These are phyloP conservation scores for Crotophaga sulcirostris DNA, from an alignment of 2,113 vertebrate genomes.

Conservation along the genomic window DNA sequence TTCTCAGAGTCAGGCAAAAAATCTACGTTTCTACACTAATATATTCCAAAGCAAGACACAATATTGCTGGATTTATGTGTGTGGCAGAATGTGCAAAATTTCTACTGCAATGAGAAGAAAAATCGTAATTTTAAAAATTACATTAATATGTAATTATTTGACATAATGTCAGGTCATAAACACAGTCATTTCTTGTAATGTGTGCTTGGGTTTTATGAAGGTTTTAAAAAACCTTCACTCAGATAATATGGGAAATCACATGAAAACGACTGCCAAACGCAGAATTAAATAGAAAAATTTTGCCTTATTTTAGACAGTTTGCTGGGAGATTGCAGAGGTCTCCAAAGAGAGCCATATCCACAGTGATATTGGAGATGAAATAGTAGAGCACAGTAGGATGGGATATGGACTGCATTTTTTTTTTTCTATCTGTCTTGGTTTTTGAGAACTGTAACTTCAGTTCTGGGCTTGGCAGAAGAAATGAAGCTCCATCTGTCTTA, in stretches of 20 bases:
- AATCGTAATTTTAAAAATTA: neutral
- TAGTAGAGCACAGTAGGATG: neutral
- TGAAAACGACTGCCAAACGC: neutral
- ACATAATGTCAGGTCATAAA: neutral
- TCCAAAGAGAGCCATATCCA: neutral
- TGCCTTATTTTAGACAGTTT: neutral
- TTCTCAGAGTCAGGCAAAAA: neutral
- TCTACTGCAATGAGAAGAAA: neutral
- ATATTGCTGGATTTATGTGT: neutral
- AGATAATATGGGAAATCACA: neutral
- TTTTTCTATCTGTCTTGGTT: neutral
- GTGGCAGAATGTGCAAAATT: neutral
- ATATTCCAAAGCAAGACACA: neutral
- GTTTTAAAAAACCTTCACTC: neutral
- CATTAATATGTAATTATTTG: slow-evolving; percentile 32
- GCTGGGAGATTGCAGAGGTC: neutral
- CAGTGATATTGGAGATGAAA: neutral
- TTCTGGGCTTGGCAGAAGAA: slow-evolving; percentile 26
- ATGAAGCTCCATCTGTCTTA: slow-evolving; percentile 3
- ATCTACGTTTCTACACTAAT: neutral
- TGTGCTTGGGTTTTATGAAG: neutral
- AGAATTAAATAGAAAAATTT: neutral
- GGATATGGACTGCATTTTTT: neutral
- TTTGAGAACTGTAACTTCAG: neutral
- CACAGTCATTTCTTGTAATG: slow-evolving; percentile 8